These are phyloP conservation scores for Ostrea edulis DNA, from an alignment of 1,140 invertebrate genomes.

Conservation along the genomic window DNA sequence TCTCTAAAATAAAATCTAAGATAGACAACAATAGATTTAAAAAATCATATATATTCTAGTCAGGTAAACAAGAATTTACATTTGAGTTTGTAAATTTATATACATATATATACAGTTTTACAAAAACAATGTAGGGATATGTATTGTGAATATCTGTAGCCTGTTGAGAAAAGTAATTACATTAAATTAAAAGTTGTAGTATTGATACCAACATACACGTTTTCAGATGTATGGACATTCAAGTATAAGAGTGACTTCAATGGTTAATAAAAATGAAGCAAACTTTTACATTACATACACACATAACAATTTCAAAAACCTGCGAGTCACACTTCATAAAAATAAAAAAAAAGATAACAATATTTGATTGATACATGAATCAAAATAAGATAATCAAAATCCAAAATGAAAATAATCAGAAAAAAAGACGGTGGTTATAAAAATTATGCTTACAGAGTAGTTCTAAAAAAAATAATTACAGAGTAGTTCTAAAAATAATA, in stretches of 20 bases:
- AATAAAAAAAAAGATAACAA: background rate
- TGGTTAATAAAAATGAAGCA: background rate
- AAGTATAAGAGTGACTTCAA: no score
- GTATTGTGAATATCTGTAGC: background rate
- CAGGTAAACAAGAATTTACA: background rate
- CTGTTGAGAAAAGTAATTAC: background rate
- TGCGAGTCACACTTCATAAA: background rate
- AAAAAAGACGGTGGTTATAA: constrained; percentile 13
- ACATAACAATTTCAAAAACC: background rate
- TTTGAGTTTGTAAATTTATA: background rate
- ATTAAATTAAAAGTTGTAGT: no score
- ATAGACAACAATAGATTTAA: background rate
- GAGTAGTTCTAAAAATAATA: no score
- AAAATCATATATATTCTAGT: background rate
- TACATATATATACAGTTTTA: background rate
- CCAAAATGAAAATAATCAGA: background rate
- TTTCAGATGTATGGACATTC: no score
- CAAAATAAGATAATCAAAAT: constrained; percentile 21
- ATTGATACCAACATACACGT: no score
- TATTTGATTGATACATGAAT: constrained; percentile 29
- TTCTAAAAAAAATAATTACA: background rate
- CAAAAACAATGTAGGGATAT: background rate
- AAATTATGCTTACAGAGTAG: background rate
- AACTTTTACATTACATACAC: background rate
- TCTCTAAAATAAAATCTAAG: background rate